These are phyloP conservation scores for Tillus elongatus DNA, from an alignment of 2,888 invertebrate genomes.

Conservation along the genomic window DNA sequence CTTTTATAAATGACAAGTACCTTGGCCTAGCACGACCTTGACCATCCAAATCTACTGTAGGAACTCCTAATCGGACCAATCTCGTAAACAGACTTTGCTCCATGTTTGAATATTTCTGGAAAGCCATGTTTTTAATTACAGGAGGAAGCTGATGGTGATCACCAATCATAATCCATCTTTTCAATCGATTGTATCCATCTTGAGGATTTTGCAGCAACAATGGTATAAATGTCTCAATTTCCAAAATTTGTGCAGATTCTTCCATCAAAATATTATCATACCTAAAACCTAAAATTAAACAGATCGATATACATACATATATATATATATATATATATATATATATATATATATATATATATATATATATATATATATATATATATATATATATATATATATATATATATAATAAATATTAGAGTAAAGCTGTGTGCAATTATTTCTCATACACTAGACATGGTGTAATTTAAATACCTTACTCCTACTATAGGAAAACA, in stretches of 20 bases:
- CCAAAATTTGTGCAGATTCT: constrained; percentile 96
- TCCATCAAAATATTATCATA: constrained; percentile 99
- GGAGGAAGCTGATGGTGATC: constrained; percentile 99
- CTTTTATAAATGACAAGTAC: constrained; percentile 35
- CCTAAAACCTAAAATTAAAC: constrained; percentile 70
- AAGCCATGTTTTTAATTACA: constrained; percentile 99
- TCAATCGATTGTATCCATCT: constrained; percentile 89
- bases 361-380: no score
- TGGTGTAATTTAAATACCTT: no score
- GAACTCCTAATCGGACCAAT: constrained; percentile 91
- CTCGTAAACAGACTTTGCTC: constrained; percentile 97
- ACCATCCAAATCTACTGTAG: constrained; percentile 93
- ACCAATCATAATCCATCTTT: constrained; percentile 99
- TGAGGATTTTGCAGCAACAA: constrained; percentile 96
- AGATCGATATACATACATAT: no score
- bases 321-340: constrained; percentile 11
- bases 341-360: no score
- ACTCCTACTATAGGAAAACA: no score
- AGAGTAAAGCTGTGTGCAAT: no score
- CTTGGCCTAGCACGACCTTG: constrained; percentile 90
- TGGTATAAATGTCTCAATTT: constrained; percentile 99
- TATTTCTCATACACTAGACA: no score
- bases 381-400: no score
- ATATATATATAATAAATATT: no score
- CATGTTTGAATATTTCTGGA: constrained; percentile 99